Base-by-base conservation (phyloP, 2,888 invertebrate genomes). In the Hedya salicella region DNA sequence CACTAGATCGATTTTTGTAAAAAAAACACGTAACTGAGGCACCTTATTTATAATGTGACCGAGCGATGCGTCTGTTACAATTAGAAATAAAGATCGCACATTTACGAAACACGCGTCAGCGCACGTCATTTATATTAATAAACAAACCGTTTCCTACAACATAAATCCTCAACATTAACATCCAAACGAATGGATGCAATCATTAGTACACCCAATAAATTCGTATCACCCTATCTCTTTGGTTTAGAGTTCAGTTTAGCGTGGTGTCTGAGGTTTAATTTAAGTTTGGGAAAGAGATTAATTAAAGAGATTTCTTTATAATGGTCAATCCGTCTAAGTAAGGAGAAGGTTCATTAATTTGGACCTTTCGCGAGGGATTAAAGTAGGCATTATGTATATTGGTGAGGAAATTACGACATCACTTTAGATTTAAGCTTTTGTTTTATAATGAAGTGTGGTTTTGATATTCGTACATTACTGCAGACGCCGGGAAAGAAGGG, bases 101-200 rank as follows among this genome's bases (percentile, higher is more conserved):
- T 30, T 48, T 11, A 25, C 30, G 21, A 30, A 46, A 61, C 13
- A 42, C 13, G 30, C 25, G 25, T 8, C 48, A 14, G 32, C 53
- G 11, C 36, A 16, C 60, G 39, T 39, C 19, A 66, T 66, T 60
- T 48, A 46, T 60, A 60, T 53, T 54, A 53, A 60, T 60, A 54
- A 61, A 60, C 30, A 50, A 61, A 54, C 48, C 40, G 39, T 66
- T 53, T 50, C 50, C 57, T 16, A 32, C 49, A 4, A 13, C n/a
- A 56, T 62, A 56, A 62, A 62, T 62, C 56, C 8, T 6, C 11
- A 49, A 50, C 57, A 62, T 67, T 36, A 67, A 44, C 30, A 56
- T 61, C 67, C 39, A 44, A 48, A 48, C 19, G 48, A 40, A 53
- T 40, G 53, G 30, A 61, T 54, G 40, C 19, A 61, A 16, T 40